Evolutionary conservation across 2,113 vertebrate genomes (phyloP).

Genomic region (Zosterops lateralis): DNA sequence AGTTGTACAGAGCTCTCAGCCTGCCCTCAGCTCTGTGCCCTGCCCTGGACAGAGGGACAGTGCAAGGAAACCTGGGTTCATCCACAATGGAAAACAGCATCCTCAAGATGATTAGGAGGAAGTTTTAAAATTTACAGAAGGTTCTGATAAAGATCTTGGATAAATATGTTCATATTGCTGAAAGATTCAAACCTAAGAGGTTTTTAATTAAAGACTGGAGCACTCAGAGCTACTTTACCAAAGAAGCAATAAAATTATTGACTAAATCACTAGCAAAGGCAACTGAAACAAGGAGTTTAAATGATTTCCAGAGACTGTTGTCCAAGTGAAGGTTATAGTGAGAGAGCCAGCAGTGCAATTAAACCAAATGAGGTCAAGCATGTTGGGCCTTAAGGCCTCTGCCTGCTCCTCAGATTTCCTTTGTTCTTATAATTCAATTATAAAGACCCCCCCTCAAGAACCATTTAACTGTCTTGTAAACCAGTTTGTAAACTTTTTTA

Average conservation of each 20-base stretch:
- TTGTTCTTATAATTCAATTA: constrained; percentile 65
- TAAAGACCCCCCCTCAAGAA: constrained; percentile 25
- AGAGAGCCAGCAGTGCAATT: constrained; percentile 52
- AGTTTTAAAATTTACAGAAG: constrained; percentile 4
- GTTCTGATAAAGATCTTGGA: constrained; percentile 15
- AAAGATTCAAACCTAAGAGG: constrained; percentile 37
- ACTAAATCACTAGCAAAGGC: constrained; percentile 47
- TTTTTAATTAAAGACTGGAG: constrained; percentile 35
- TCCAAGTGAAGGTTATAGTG: constrained; percentile 30
- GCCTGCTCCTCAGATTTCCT: constrained; percentile 62
- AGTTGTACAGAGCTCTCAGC: background rate
- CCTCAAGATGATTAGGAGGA: background rate
- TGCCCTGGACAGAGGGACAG: background rate
- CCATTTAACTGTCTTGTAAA: constrained; percentile 52
- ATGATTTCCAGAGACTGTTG: constrained; percentile 59
- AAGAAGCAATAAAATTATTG: constrained; percentile 61
- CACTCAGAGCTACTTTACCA: constrained; percentile 19
- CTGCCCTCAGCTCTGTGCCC: accelerated
- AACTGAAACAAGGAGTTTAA: constrained; percentile 55
- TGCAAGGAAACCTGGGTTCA: background rate
- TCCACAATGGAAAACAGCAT: background rate
- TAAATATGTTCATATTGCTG: background rate
- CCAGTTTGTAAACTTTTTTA: constrained; percentile 61
- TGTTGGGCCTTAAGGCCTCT: constrained; percentile 46
- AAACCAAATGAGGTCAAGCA: constrained; percentile 64